Base-by-base conservation (phyloP, 2,113 vertebrate species). In the Chrysemys picta region DNA sequence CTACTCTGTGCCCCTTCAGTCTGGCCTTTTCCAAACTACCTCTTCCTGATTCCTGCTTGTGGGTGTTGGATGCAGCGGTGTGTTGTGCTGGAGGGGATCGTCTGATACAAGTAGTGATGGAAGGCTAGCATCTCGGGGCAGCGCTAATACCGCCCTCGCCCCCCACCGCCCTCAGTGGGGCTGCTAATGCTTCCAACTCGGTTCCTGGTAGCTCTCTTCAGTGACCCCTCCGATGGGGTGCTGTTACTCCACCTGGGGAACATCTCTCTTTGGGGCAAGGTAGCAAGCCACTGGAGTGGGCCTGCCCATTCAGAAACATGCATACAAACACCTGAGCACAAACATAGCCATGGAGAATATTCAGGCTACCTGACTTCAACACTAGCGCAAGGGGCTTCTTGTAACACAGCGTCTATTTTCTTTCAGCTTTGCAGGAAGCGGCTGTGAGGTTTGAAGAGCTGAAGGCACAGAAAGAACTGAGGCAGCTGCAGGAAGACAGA, bases 401-500 rank as follows among this genome's bases (percentile, higher is more conserved):
- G 0, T 96, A 93, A 94, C 62, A 31, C 29, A 35, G 10, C 2
- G 8, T 92, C 8, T 95, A 78, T 84, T 96, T 94, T 96, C 88
- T 56, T 17, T 47, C 97, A 99, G 99, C 99, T 97, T 97, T 99
- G 96, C 99, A 99, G 91, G 99, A 99, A 96, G 99, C 99, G 56
- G 99, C 99, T 72, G 98, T 98, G 27, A 98, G 99, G 35, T 99
- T 99, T 97, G 98, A 99, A 92, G 99, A 99, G 87, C 97, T 99
- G 89, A 99, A 99, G 97, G 99, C 99, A 2, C 99, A 99, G 96
- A 99, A 99, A 90, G 99, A 99, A 90, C 98, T 99, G 56, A 98
- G 99, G 78, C 99, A 99, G 96, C 99, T 99, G 45, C 99, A 99
- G 85, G 99, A 99, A 97, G 99, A 99, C 98, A 98, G 99, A 54